Conservation (phyloP, 1,140 invertebrate species). For the Frieseomelitta varia region DNA sequence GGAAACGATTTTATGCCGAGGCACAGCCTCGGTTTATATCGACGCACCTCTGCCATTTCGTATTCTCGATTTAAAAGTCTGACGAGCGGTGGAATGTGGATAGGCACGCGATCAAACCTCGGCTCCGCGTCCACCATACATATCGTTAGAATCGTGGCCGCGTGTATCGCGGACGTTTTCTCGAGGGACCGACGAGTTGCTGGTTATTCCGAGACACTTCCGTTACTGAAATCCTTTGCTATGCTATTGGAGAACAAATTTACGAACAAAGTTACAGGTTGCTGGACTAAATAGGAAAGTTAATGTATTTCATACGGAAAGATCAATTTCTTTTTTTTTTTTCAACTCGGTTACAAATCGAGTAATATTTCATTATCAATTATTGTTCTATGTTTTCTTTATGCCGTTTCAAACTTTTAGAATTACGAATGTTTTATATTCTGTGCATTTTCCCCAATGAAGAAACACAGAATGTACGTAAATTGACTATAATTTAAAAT, state of each 20-base stretch:
- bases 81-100: conserved; percentile 24
- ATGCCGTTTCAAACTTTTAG: no score
- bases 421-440: no score
- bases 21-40: conserved; percentile 28
- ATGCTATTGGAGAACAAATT: neutral
- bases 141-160: neutral
- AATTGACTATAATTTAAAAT: no score
- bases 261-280: neutral
- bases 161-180: neutral
- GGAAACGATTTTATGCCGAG: conserved; percentile 43
- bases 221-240: neutral
- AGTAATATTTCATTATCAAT: no score
- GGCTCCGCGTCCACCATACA: neutral
- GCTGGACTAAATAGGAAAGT: neutral
- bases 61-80: conserved; percentile 44
- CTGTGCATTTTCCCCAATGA: no score
- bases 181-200: neutral
- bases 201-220: neutral
- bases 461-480: no score
- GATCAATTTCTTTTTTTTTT: neutral
- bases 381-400: no score
- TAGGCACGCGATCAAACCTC: conserved; percentile 36
- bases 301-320: neutral
- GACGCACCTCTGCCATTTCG: conserved; percentile 36
- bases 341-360: no score